Base-by-base conservation (phyloP, 2,888 invertebrate genomes). In the Drosophila birchii region DNA sequence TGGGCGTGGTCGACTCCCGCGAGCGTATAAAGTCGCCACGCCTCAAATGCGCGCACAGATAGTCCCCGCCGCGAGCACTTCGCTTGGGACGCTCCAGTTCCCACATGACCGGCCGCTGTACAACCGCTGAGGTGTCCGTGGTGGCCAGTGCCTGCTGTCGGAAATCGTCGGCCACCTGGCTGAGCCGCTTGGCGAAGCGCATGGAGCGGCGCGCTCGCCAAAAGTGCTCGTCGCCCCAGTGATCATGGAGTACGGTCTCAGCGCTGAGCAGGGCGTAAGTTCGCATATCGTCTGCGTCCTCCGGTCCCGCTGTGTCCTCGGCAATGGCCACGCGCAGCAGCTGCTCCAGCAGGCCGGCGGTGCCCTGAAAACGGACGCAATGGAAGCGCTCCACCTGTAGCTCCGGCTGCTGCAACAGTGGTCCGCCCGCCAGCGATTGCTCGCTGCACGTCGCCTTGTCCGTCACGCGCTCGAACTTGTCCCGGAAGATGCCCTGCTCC, bases 161-260 rank as follows among this genome's bases (percentile, higher is more conserved):
- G 91, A 95, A 99, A 14, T 94, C 91, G 59, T 94, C 94, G 0
- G 97, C 98, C 39, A 95, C 94, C 53, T 93, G 79, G 12, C 94
- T 91, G 0, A 99, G 94, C 18, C 94, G 91, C 55, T 93, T 93
- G 67, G 96, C 95, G 91, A 98, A 99, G 80, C 97, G 94, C 97
- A 99, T 98, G 87, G 99, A 99, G 80, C 97, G 94, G 71, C 97
- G 94, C 23, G 96, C 97, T 79, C 94, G 93, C 99, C 99, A 99
- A 92, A 97, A 99, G 32, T 94, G 93, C 61, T 93, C 93, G 47
- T 95, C 95, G 1, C 98, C 98, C 93, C 97, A 99, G n/a, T 93
- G 93, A 86, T 98, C 96, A 91, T 98, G 98, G 26, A 98, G 91
- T 2, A 97, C 95, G 66, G 97, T 96, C 93, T 98, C 98, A 16